Evolutionary conservation across 2,113 vertebrate species (phyloP).

Genomic region (Pelecanus crispus): DNA sequence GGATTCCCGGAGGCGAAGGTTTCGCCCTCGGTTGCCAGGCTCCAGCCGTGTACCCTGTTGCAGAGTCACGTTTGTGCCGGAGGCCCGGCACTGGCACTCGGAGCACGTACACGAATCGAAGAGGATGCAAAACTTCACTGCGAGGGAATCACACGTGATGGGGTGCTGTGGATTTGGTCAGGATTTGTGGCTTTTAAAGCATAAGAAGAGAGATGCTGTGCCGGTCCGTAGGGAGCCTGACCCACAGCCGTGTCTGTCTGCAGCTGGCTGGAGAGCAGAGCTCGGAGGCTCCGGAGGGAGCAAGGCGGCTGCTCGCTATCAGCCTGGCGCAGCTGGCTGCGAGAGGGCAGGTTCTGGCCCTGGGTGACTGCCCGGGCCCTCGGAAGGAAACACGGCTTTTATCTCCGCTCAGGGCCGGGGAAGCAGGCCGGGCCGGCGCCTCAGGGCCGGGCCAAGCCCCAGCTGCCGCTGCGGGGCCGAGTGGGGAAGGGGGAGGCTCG

Average conservation of each 20-base stretch:
- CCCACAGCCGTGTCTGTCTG: not conserved
- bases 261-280: not conserved
- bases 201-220: accelerated
- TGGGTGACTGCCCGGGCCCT: not conserved
- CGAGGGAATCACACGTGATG: accelerated
- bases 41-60: not conserved
- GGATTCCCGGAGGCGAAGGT: not conserved
- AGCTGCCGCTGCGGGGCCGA: not conserved
- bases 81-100: not conserved
- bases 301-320: not conserved
- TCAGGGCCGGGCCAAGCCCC: not conserved
- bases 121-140: too few species aligned
- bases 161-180: not conserved
- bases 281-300: not conserved
- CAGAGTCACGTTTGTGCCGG: accelerated
- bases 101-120: accelerated
- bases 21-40: not conserved
- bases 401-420: not conserved
- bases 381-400: not conserved
- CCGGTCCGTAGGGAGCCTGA: not conserved
- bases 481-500: not conserved
- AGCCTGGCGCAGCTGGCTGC: not conserved
- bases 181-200: not conserved
- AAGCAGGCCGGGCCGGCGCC: too few species aligned
- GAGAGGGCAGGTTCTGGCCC: not conserved